These are phyloP conservation scores for Lottia gigantea DNA, from an alignment of 2,888 invertebrate species.

Conservation along the genomic window DNA sequence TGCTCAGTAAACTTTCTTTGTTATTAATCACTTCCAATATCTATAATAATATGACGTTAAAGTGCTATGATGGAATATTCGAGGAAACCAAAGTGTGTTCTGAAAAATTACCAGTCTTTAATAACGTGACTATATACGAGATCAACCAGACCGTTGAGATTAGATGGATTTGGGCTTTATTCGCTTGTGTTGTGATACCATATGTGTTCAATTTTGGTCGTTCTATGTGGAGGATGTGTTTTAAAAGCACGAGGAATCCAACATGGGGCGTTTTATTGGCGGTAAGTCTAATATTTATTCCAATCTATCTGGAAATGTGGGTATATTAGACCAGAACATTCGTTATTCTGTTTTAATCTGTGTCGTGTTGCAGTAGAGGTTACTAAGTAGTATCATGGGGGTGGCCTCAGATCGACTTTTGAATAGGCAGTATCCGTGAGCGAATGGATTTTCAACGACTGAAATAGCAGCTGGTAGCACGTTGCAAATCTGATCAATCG, in stretches of 20 bases:
- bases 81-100: constrained; percentile 42
- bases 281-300: constrained; percentile 32
- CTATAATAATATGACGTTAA: constrained; percentile 49
- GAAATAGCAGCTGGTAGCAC: too few species aligned
- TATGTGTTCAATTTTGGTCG: constrained; percentile 65
- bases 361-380: too few species aligned
- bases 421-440: too few species aligned
- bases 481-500: too few species aligned
- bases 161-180: constrained; percentile 68
- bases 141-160: background rate
- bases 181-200: constrained; percentile 65
- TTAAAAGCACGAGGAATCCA: constrained; percentile 58
- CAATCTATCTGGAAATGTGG: too few species aligned
- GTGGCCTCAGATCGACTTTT: too few species aligned
- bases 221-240: constrained; percentile 67
- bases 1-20: constrained; percentile 87
- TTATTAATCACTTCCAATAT: constrained; percentile 56
- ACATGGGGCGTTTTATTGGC: constrained; percentile 37
- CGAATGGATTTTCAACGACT: too few species aligned
- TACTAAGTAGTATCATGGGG: too few species aligned
- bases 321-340: too few species aligned
- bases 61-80: constrained; percentile 35
- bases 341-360: too few species aligned
- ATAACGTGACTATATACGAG: constrained; percentile 22
- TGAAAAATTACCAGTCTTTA: constrained; percentile 43